Base-by-base conservation (phyloP, 1,140 invertebrate genomes). In the Drosophila bipectinata region DNA sequence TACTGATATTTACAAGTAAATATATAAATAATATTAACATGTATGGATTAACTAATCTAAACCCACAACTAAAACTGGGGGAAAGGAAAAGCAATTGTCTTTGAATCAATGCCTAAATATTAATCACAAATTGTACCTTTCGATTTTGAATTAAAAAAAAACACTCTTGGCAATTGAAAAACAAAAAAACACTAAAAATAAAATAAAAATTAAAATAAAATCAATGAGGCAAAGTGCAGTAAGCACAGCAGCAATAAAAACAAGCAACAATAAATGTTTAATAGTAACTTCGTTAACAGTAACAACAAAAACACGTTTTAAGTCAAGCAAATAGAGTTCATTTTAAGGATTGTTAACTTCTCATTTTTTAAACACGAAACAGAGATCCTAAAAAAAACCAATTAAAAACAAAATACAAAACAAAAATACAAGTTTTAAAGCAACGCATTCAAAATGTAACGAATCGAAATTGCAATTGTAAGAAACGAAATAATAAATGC, bases 101-200 rank as follows among this genome's bases (percentile, higher is more conserved):
- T 62, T 41, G 12, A 64, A 71, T 54, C 64, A 44, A 53, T 54
- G 48, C 37, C 48, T 49, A 45, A 52, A 74, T 74, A 74, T 69
- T 74, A 72, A 52, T 34, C 58, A 58, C 62, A 51, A 75, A 75
- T 76, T 75, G 72, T 75, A 72, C 66, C 67, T 72, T 60, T 72
- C 68, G 55, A 71, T 72, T 72, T 72, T 72, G 67, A 72, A 72
- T 72, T 72, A 56, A 39, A 66, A 56, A 39, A 67, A 30, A 49
- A 69, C 48, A 56, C 52, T 68, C 41, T 56, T 49, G 47, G 47
- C 47, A 67, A 45, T 57, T 49, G 41, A 26, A 55, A 45, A 45
- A 26, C 21, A 10, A 66, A 28, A 28, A 3, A 8, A 51, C 49
- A 14, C n/a, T 30, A 14, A n/a, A 15, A 28, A 9, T 18, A 18